Base-by-base conservation (phyloP, 1,140 invertebrate genomes). In the Cydia amplana region DNA sequence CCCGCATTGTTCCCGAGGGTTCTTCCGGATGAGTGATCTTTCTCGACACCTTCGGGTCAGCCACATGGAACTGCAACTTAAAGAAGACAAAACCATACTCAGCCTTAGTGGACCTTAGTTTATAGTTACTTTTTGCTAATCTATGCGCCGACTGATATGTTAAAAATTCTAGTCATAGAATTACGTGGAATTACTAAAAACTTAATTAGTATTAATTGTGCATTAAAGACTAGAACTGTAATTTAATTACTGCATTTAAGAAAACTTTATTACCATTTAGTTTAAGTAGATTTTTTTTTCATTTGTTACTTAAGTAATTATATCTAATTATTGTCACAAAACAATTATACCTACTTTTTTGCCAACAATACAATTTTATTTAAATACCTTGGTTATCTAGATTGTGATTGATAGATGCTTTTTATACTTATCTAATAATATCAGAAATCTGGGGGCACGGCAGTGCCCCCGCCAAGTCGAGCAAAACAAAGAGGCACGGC, bases 11-110 rank as follows among this genome's bases (percentile, higher is more conserved):
- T 84, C 89, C 1, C 80, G 88, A 51, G 88, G 90, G 2, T 93
- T 93, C 80, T 91, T 88, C 74, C 79, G 93, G 18, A 84, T 79
- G 16, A 89, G 91, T 80, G 91, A 93, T 76, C 81, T 93, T 0
- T 88, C 90, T 1, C 81, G 90, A 18, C 92, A 93, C 76, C 77
- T 93, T 0, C 85, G 83, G 76, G 80, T 88, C 4, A 89, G 82
- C 73, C 91, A 93, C 70, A 83, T 87, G 82, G 88, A 91, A 25
- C 63, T 82, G 16, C 80, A 83, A 40, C 70, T 81, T 0, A 88
- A 88, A 55, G 55, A 60, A 60, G 20, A 60, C n/a, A 60, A 60
- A 23, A 60, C 55, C 20, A 9, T 60, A 1, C 16, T 60, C 3
- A 23, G 9, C n/a, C 55, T 60, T 12, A 12, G 9, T 60, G 63